A percentile compares a stretch with the other conserved stretches of the same genome.
Conservation (phyloP, 1,140 invertebrate genomes). For the Hermetia illucens region DNA sequence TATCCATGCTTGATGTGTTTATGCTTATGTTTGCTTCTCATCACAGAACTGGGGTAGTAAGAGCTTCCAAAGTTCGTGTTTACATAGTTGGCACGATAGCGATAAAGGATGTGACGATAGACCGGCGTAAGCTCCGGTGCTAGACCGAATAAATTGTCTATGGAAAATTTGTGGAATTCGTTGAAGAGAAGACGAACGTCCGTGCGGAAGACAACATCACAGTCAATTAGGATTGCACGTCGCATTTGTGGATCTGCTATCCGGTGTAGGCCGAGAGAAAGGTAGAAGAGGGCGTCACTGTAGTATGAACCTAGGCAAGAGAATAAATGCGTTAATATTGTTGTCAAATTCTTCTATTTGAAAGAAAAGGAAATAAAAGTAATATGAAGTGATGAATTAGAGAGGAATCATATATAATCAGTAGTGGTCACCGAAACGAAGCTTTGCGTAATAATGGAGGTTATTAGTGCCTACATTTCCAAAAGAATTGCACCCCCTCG, state of each 20-base stretch:
- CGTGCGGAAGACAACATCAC: slow-evolving; percentile 61
- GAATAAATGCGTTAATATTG: slow-evolving; percentile 4
- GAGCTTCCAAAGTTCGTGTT: slow-evolving; percentile 41
- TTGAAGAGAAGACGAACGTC: slow-evolving; percentile 51
- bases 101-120: slow-evolving; percentile 61
- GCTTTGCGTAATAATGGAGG: too few species aligned
- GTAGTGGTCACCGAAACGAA: too few species aligned
- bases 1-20: slow-evolving; percentile 35
- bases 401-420: too few species aligned
- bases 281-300: slow-evolving; percentile 66
- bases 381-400: neutral
- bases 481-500: too few species aligned
- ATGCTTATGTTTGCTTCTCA: slow-evolving; percentile 1
- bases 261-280: slow-evolving; percentile 60
- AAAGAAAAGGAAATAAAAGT: slow-evolving; percentile 2
- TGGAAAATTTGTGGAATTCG: slow-evolving; percentile 41
- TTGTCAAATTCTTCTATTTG: neutral
- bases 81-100: slow-evolving; percentile 47
- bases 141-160: slow-evolving; percentile 52
- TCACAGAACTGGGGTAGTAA: slow-evolving; percentile 18
- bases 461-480: too few species aligned
- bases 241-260: slow-evolving; percentile 46
- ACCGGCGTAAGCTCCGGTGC: slow-evolving; percentile 67
- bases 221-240: slow-evolving; percentile 61
- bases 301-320: slow-evolving; percentile 54